These are phyloP conservation scores for Sinonovacula constricta DNA, from an alignment of 1,140 invertebrate genomes.

Conservation along the genomic window DNA sequence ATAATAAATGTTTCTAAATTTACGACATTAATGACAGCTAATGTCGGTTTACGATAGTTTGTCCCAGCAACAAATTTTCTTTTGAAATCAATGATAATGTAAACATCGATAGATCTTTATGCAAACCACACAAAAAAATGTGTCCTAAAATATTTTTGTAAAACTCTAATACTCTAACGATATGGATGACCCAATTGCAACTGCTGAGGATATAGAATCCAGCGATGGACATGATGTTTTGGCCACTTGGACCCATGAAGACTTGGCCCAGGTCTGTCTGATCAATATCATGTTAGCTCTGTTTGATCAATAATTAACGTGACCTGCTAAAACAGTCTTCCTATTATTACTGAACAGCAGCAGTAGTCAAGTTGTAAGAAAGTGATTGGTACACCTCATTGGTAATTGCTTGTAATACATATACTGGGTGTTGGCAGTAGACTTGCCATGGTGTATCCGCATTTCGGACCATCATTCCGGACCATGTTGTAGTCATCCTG, in stretches of 20 bases:
- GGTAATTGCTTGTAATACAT: no score
- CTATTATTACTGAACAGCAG: no score
- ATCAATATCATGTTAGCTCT: no score
- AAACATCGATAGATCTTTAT: background rate
- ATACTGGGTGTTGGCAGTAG: no score
- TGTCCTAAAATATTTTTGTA: background rate
- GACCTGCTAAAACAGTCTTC: no score
- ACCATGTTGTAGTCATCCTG: no score
- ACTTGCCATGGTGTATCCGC: no score
- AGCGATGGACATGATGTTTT: slow-evolving; percentile 17
- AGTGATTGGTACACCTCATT: no score
- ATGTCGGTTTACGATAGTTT: background rate
- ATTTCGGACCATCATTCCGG: no score
- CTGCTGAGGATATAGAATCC: slow-evolving; percentile 35
- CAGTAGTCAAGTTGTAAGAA: no score
- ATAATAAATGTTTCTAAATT: no score
- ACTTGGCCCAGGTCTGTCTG: slow-evolving; percentile 68
- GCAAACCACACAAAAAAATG: background rate
- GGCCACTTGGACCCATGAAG: slow-evolving; percentile 70
- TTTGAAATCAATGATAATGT: background rate
- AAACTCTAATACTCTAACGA: background rate
- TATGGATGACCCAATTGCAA: slow-evolving; percentile 44
- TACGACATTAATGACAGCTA: background rate
- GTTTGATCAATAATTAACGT: no score
- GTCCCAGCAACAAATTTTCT: background rate